phyloP scores from a whole-genome alignment of 2,113 vertebrate species.

The Cnemophilus loriae region DNA sequence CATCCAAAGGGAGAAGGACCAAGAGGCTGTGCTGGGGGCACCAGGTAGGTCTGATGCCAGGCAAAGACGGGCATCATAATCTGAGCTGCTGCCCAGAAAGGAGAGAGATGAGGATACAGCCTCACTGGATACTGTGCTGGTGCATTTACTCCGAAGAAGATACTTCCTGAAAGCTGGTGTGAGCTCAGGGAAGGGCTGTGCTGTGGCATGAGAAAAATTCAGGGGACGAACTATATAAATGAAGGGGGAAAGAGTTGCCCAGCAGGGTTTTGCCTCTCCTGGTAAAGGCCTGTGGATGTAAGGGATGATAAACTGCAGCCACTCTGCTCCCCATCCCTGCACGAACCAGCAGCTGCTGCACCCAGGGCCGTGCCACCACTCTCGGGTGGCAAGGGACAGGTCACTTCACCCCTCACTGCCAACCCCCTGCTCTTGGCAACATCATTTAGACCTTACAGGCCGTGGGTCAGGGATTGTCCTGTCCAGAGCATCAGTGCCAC shows the following conservation, averaged over 20 bases:
- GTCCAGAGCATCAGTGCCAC: background rate
- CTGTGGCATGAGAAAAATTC: background rate
- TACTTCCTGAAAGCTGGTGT: background rate
- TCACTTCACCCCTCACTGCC: background rate
- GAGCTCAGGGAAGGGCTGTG: background rate
- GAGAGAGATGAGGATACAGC: background rate
- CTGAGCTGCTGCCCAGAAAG: background rate
- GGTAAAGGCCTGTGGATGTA: accelerated
- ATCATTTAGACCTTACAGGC: background rate
- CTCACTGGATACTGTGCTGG: background rate
- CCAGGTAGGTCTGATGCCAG: background rate
- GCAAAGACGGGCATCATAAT: accelerated
- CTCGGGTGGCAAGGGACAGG: background rate
- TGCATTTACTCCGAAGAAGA: background rate
- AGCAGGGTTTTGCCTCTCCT: background rate
- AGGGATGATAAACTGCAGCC: background rate
- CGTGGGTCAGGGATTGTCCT: background rate
- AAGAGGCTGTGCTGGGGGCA: background rate
- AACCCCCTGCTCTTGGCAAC: background rate
- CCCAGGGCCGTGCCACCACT: background rate
- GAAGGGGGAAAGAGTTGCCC: background rate
- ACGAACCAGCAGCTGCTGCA: accelerated
- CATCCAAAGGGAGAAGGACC: background rate
- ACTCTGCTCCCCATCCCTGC: background rate
- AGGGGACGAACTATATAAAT: background rate